phyloP scores from a whole-genome alignment of 2,888 invertebrate genomes.

The Aporophyla nigra region DNA sequence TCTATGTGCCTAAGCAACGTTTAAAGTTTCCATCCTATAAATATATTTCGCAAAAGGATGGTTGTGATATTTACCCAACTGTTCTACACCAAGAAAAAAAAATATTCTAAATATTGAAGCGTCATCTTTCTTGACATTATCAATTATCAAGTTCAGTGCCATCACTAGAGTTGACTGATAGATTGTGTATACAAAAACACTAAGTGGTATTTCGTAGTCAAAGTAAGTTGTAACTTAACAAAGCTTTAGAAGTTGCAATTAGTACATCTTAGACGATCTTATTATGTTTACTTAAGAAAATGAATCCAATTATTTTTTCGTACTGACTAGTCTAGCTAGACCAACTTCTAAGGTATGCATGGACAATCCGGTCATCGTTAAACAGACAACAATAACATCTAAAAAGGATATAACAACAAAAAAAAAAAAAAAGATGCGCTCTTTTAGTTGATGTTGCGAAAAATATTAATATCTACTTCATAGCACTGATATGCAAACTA shows the following conservation, averaged over 20 bases:
- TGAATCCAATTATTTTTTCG: not conserved
- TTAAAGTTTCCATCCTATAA: not conserved
- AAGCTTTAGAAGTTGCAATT: not conserved
- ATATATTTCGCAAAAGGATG: not conserved
- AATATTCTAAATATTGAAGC: not conserved
- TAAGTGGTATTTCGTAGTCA: not conserved
- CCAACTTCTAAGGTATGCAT: no score
- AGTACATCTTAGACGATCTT: not conserved
- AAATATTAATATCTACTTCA: not conserved
- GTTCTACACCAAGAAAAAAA: no score
- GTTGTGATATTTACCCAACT: not conserved
- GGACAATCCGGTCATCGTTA: not conserved
- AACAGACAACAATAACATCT: not conserved
- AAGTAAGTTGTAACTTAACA: not conserved
- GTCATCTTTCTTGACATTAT: constrained; percentile 32
- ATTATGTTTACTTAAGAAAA: not conserved
- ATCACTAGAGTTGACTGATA: not conserved
- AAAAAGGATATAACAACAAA: not conserved
- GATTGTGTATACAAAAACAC: not conserved
- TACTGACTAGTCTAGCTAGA: not conserved
- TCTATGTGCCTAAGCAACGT: not conserved
- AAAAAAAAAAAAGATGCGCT: not conserved
- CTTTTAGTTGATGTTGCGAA: not conserved
- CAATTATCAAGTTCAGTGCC: constrained; percentile 21
- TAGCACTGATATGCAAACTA: constrained; percentile 14